Conservation (phyloP, 2,888 invertebrate species). For the Rhamnusium bicolor region DNA sequence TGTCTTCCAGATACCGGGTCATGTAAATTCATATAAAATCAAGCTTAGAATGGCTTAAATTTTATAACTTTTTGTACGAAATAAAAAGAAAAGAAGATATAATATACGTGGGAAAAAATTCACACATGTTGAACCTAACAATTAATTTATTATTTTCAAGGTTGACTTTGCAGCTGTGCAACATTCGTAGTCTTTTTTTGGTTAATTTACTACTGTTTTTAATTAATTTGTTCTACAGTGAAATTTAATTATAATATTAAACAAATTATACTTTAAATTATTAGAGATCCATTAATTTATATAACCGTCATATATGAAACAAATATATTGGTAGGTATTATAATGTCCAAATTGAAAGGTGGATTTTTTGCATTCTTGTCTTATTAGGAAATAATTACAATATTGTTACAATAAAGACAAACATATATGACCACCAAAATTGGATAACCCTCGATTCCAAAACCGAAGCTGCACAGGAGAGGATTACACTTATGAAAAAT, state of each 20-base stretch:
- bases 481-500: no score
- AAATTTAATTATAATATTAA: not conserved
- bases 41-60: not conserved
- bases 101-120: conserved; percentile 1
- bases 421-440: no score
- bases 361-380: no score
- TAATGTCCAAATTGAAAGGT: no score
- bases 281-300: not conserved
- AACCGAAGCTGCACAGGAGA: no score
- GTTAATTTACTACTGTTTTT: not conserved
- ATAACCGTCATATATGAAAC: not conserved
- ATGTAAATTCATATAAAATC: not conserved
- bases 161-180: conserved; percentile 3
- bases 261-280: not conserved
- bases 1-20: not conserved
- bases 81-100: not conserved
- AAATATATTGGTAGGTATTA: no score
- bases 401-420: no score
- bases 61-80: not conserved
- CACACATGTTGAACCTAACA: not conserved
- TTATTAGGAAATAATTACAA: no score
- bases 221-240: not conserved
- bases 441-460: no score
- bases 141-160: not conserved
- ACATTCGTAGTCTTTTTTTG: not conserved